A percentile compares a stretch with the other conserved stretches of the same genome.
These are phyloP conservation scores for Harlomillsia oculata DNA, from an alignment of 1,140 invertebrate species.

Conservation along the genomic window DNA sequence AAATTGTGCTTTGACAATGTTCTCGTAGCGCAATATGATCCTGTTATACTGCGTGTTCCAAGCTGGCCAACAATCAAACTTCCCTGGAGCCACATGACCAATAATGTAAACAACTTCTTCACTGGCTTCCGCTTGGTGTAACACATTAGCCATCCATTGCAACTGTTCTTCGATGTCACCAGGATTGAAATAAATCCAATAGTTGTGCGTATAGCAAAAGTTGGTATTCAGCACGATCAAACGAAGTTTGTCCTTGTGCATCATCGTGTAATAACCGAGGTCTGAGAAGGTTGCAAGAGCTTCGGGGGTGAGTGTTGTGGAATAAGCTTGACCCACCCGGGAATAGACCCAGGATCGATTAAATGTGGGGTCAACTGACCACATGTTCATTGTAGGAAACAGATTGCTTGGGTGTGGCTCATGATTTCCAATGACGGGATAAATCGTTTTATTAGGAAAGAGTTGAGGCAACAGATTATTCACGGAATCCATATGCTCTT, in stretches of 20 bases:
- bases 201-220: constrained; percentile 38
- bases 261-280: too few species aligned
- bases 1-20: constrained; percentile 64
- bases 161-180: constrained; percentile 56
- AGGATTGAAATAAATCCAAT: constrained; percentile 21
- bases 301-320: too few species aligned
- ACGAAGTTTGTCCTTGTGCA: constrained; percentile 40
- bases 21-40: constrained; percentile 43
- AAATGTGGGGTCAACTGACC: too few species aligned
- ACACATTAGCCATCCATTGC: constrained; percentile 59
- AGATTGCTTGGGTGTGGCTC: too few species aligned
- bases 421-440: too few species aligned
- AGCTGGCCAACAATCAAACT: constrained; percentile 53
- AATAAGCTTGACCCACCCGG: too few species aligned
- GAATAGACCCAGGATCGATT: too few species aligned
- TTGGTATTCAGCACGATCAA: constrained; percentile 41
- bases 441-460: too few species aligned
- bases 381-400: too few species aligned
- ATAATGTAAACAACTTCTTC: constrained; percentile 71
- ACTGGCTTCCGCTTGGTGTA: constrained; percentile 58
- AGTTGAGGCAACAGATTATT: too few species aligned
- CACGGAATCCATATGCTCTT: too few species aligned
- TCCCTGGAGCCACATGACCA: constrained; percentile 68
- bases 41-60: constrained; percentile 56
- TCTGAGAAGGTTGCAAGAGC: too few species aligned